phyloP scores from a whole-genome alignment of 64 coral and sea anemone species.

The Anthopleura sola region DNA sequence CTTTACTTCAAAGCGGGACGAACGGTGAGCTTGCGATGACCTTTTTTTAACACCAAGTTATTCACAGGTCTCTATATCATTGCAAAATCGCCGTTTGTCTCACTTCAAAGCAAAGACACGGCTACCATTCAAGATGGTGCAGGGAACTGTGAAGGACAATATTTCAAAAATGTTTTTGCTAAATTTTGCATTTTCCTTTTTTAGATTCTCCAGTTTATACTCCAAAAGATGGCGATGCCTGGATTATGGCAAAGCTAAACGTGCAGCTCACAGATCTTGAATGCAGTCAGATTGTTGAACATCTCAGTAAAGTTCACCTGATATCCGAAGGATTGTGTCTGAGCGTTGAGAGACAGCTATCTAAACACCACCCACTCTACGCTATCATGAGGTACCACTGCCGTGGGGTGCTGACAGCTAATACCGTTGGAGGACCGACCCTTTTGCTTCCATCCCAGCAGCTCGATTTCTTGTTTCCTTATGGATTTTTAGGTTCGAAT shows the following conservation, averaged over 20 bases:
- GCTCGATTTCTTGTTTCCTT: slow-evolving; percentile 30
- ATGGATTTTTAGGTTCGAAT: slow-evolving; percentile 26
- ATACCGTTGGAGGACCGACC: slow-evolving; percentile 23
- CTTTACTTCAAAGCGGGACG: no score
- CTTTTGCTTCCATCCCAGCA: background rate
- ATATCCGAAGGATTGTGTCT: slow-evolving; percentile 50
- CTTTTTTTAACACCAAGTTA: no score
- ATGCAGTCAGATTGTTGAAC: slow-evolving; percentile 38
- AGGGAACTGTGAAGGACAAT: no score
- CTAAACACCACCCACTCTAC: slow-evolving; percentile 44
- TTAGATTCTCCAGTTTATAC: slow-evolving; percentile 44
- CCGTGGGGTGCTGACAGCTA: slow-evolving; percentile 34
- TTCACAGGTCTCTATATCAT: no score
- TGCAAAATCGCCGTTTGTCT: no score
- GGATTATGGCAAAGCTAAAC: slow-evolving; percentile 42
- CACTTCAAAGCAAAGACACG: no score
- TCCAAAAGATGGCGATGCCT: slow-evolving; percentile 39
- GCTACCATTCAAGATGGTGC: no score
- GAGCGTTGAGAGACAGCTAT: slow-evolving; percentile 40
- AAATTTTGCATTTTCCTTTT: no score
- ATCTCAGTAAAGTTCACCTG: slow-evolving; percentile 43
- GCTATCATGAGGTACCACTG: slow-evolving; percentile 69
- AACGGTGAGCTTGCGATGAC: no score
- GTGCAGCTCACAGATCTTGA: slow-evolving; percentile 42
- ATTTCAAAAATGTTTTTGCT: no score